phyloP scores from a whole-genome alignment of 2,113 vertebrate genomes.

The Aegotheles bennettii region DNA sequence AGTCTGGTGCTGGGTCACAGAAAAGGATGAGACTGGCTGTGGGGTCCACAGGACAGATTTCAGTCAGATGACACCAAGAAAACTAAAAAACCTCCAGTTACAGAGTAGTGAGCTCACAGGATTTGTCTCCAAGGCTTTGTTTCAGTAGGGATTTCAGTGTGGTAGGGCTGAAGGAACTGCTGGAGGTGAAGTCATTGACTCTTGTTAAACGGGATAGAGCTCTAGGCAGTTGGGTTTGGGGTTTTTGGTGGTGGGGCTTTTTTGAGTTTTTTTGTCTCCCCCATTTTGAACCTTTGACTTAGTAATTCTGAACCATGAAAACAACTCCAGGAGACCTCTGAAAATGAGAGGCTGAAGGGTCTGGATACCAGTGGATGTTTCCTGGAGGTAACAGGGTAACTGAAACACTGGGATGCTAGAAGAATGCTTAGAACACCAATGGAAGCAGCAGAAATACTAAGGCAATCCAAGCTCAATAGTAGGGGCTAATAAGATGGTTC shows the following conservation, averaged over 20 bases:
- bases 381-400: not conserved
- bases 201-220: not conserved
- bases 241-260: not conserved
- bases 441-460: not conserved
- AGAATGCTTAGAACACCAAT: not conserved
- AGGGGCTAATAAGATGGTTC: not conserved
- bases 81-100: not conserved
- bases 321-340: not conserved
- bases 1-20: not conserved
- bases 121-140: not conserved
- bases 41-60: not conserved
- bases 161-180: not conserved
- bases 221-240: not conserved
- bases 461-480: not conserved
- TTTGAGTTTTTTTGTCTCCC: not conserved
- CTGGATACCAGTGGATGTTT: not conserved
- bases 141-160: not conserved
- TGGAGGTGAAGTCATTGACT: not conserved
- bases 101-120: not conserved
- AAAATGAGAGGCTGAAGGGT: not conserved
- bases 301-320: not conserved
- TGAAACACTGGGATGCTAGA: not conserved
- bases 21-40: not conserved
- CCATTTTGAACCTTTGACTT: not conserved
- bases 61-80: not conserved